Evolutionary conservation across 2,888 invertebrate species (phyloP).

Genomic region (Orthosia gothica): DNA sequence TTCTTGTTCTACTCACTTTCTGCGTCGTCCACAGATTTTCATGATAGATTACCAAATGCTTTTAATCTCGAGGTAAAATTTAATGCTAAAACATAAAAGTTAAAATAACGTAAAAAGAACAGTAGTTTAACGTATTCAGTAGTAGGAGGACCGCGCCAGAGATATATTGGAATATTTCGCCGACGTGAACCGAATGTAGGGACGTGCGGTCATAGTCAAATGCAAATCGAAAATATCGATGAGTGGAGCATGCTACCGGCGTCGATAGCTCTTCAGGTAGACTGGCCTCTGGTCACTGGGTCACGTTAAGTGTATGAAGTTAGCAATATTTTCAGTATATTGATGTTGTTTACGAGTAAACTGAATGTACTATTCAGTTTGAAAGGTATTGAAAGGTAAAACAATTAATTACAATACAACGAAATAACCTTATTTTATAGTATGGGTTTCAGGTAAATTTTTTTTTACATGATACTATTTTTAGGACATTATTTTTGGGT

Average conservation of each 20-base stretch:
- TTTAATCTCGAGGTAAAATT: conserved; percentile 8
- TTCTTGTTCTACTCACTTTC: background rate
- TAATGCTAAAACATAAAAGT: conserved; percentile 1
- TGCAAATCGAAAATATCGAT: conserved; percentile 50
- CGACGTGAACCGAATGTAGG: conserved; percentile 2
- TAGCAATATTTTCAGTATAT: conserved; percentile 11
- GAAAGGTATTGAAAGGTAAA: no score
- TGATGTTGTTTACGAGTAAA: conserved; percentile 1
- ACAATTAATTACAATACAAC: no score
- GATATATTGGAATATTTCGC: conserved; percentile 41
- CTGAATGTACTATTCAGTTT: background rate
- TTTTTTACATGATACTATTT: background rate
- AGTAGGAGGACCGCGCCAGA: no score
- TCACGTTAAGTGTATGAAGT: conserved; percentile 29
- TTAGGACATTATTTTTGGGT: no score
- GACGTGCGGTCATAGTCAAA: conserved; percentile 28
- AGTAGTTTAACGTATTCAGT: no score
- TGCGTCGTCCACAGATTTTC: background rate
- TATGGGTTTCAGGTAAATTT: no score
- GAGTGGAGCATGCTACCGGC: conserved; percentile 9
- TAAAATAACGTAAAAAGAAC: conserved; percentile 7
- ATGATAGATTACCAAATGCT: background rate
- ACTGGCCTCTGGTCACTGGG: background rate
- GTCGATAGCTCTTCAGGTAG: conserved; percentile 33
- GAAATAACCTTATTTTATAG: no score